Evolutionary conservation across 2,797 vertebrate species (phyloP).

Genomic region (Hydrocynus forskahlii): DNA sequence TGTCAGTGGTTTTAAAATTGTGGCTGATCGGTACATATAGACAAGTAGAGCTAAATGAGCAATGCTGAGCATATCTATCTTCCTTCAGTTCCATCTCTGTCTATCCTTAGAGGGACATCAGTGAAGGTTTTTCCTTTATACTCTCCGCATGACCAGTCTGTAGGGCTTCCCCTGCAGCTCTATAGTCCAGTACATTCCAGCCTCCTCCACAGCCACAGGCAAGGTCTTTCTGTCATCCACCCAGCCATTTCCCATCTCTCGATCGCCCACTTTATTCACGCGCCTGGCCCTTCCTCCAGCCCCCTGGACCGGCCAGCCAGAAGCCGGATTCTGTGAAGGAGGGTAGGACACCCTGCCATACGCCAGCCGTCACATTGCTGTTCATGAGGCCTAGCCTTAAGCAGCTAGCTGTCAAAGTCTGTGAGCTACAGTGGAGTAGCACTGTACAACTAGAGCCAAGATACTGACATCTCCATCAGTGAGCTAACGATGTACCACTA

Average conservation of each 20-base stretch:
- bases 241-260: conserved; percentile 13
- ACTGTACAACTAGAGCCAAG: too few relatives aligned
- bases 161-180: conserved; percentile 14
- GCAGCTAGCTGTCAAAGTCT: neutral
- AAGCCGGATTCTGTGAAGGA: neutral
- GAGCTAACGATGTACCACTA: neutral
- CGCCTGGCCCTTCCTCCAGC: neutral
- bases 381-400: neutral
- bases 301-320: neutral
- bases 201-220: conserved; percentile 26
- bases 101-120: conserved; percentile 26
- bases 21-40: too few relatives aligned
- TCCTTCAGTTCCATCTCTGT: neutral
- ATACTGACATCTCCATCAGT: neutral
- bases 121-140: conserved; percentile 24
- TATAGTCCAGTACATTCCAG: conserved; percentile 15
- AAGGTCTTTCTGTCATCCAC: conserved; percentile 49
- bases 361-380: conserved; percentile 14
- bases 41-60: neutral
- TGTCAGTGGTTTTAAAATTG: too few relatives aligned
- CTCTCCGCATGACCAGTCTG: conserved; percentile 28
- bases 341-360: conserved; percentile 17
- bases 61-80: neutral
- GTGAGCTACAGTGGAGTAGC: neutral
- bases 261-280: conserved; percentile 28